Conservation (phyloP, 2,888 invertebrate genomes). For the Bugula neritina region DNA sequence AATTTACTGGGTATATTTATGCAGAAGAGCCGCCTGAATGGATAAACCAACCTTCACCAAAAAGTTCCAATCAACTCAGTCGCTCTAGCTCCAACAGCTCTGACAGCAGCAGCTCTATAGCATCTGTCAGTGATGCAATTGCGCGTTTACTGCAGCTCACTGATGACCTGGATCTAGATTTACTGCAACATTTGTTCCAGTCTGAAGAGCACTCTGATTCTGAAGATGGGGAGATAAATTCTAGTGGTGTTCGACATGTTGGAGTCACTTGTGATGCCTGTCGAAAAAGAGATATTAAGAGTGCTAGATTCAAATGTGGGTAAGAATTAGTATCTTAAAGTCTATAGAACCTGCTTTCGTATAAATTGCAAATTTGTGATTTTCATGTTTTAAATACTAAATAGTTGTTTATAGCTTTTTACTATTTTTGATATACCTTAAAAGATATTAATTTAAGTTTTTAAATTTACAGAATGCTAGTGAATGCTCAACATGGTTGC, state of each 20-base stretch:
- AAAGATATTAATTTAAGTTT: no score
- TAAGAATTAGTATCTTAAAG: no score
- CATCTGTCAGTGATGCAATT: background rate
- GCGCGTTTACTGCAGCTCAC: background rate
- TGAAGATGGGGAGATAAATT: background rate
- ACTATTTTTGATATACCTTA: no score
- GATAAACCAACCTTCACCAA: background rate
- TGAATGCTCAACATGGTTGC: no score
- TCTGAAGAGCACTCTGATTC: background rate
- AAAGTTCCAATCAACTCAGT: no score
- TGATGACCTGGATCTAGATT: background rate
- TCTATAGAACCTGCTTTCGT: no score
- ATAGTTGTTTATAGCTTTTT: no score
- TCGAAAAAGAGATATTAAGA: background rate
- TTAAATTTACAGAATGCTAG: no score
- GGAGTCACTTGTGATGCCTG: background rate
- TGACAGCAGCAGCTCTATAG: background rate
- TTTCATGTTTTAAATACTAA: no score
- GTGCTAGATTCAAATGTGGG: conserved; percentile 20
- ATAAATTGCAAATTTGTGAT: no score
- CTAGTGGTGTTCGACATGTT: background rate
- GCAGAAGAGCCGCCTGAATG: background rate
- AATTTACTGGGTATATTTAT: no score
- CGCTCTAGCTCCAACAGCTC: background rate
- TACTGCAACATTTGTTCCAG: background rate